phyloP scores from a whole-genome alignment of 2,797 vertebrate species.

The Poecilia gillii region DNA sequence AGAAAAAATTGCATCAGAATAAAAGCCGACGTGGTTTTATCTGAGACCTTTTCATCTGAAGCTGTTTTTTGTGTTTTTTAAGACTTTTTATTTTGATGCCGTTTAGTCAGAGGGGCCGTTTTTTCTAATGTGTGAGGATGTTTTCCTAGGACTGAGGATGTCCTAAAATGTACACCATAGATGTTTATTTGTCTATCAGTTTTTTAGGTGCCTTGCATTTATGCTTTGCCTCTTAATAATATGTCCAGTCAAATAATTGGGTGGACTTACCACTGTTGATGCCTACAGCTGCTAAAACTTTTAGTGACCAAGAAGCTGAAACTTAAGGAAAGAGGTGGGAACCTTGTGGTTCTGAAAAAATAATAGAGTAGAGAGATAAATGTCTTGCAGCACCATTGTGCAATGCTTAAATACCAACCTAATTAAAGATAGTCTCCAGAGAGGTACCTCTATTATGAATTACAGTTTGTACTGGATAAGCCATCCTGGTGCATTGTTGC shows the following conservation, averaged over 20 bases:
- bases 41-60: too few relatives aligned
- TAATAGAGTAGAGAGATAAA: neutral
- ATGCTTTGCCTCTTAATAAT: neutral
- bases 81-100: neutral
- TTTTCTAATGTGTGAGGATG: too few relatives aligned
- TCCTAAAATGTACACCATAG: neutral
- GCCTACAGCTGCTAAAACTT: neutral
- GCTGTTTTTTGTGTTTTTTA: too few relatives aligned
- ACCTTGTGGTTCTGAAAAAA: neutral
- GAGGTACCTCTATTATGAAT: neutral
- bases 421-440: neutral
- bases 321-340: neutral
- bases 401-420: neutral
- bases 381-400: neutral
- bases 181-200: neutral
- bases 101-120: too few relatives aligned
- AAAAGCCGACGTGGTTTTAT: too few relatives aligned
- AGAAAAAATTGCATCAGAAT: too few relatives aligned
- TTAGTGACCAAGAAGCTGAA: neutral
- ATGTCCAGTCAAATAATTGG: neutral
- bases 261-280: neutral
- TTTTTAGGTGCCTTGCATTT: neutral
- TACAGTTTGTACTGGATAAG: neutral
- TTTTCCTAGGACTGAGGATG: too few relatives aligned
- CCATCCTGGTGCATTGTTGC: neutral